Evolutionary conservation across 2,888 invertebrate genomes (phyloP).

Genomic region (Noctua comes): DNA sequence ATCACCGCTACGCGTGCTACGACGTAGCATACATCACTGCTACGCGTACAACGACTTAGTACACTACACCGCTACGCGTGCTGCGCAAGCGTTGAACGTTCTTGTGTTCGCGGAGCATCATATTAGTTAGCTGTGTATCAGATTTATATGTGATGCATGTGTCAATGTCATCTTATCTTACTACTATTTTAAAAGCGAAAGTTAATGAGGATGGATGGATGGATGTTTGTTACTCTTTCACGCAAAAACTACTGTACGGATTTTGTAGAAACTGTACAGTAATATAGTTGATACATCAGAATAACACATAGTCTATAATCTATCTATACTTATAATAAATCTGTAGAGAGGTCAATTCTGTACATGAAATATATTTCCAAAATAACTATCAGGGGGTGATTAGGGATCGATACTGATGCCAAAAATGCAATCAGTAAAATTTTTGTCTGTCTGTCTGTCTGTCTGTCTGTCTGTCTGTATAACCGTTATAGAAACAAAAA

Average conservation of each 20-base stretch:
- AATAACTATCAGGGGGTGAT: too few species aligned
- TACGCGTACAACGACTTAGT: background rate
- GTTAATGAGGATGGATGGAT: background rate
- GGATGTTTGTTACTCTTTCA: background rate
- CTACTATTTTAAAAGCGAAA: background rate
- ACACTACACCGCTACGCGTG: background rate
- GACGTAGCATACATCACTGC: background rate
- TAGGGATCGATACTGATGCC: too few species aligned
- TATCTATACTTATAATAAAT: too few species aligned
- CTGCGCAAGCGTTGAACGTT: background rate
- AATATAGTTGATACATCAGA: background rate
- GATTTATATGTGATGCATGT: background rate
- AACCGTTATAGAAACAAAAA: too few species aligned
- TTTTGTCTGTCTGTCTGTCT: too few species aligned
- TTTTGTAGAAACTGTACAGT: background rate
- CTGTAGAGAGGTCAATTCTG: too few species aligned
- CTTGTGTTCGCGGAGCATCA: background rate
- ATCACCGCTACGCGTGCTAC: background rate
- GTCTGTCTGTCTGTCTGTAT: too few species aligned
- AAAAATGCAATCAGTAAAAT: too few species aligned
- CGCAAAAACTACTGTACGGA: background rate
- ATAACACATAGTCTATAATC: background rate
- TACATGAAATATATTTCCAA: too few species aligned
- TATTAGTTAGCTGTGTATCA: background rate
- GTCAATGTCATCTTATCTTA: background rate